Evolutionary conservation across 2,113 vertebrate species (phyloP).

Genomic region (Hipposideros armiger): DNA sequence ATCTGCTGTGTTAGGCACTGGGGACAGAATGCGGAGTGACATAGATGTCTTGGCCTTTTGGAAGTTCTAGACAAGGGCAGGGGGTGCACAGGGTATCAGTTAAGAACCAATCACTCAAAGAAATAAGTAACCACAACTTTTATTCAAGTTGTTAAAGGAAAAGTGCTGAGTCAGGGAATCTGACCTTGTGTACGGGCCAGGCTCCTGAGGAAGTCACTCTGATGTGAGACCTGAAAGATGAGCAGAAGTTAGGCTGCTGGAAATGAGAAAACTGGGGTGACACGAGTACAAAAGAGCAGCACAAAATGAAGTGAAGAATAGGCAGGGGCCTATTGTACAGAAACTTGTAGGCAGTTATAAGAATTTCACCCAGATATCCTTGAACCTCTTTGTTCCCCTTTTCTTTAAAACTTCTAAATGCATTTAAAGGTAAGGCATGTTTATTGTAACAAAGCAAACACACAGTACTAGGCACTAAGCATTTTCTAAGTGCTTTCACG

Average conservation of each 20-base stretch:
- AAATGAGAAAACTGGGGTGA: neutral
- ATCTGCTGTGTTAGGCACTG: neutral
- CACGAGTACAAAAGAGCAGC: neutral
- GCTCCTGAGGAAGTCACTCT: neutral
- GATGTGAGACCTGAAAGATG: neutral
- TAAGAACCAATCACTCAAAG: neutral
- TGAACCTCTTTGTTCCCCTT: neutral
- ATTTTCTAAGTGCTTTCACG: neutral
- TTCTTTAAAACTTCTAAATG: neutral
- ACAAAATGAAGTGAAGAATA: neutral
- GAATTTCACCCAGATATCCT: neutral
- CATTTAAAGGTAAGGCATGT: neutral
- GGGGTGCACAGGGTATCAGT: neutral
- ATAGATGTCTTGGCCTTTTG: neutral
- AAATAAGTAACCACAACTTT: neutral
- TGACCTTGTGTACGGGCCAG: neutral
- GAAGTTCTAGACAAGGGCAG: neutral
- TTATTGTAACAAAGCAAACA: neutral
- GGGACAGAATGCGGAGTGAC: neutral
- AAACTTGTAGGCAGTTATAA: too few species aligned
- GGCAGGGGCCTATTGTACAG: neutral
- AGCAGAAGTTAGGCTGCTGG: neutral
- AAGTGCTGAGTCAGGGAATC: neutral
- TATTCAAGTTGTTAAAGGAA: neutral
- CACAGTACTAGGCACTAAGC: neutral